A percentile compares a stretch with the other conserved stretches of the same genome.
Conservation (phyloP, 2,113 vertebrate species). For the Chauna torquata region DNA sequence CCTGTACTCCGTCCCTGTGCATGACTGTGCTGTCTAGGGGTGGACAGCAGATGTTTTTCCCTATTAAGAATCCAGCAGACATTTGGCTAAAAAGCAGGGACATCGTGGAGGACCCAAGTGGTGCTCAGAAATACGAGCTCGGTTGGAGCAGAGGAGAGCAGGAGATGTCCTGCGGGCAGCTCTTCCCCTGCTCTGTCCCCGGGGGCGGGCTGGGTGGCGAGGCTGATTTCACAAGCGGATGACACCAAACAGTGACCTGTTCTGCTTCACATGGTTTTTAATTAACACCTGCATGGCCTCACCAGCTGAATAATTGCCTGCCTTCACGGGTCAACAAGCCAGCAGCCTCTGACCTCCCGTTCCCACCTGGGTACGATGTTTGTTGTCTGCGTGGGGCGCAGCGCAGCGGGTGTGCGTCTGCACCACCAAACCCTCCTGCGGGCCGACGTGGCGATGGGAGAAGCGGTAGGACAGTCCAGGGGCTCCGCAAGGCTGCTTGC, state of each 20-base stretch:
- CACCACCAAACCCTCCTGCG: rapidly evolving
- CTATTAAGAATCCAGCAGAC: background rate
- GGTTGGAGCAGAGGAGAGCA: background rate
- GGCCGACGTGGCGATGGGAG: background rate
- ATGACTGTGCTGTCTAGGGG: background rate
- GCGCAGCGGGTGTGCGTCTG: rapidly evolving
- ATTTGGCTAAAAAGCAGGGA: background rate
- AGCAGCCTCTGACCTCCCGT: background rate
- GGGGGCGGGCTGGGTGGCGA: background rate
- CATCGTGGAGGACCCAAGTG: background rate
- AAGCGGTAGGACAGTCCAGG: background rate
- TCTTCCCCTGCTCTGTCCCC: background rate
- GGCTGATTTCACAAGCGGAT: slow-evolving; percentile 35
- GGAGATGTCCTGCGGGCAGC: rapidly evolving
- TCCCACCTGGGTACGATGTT: slow-evolving; percentile 1
- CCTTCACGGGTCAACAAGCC: slow-evolving; percentile 62
- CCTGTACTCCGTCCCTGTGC: background rate
- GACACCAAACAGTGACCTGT: slow-evolving; percentile 62
- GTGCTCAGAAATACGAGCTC: background rate
- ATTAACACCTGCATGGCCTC: slow-evolving; percentile 68
- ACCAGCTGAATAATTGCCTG: slow-evolving; percentile 50
- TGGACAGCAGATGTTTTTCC: background rate
- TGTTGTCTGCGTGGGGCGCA: background rate
- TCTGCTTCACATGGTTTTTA: slow-evolving; percentile 63
- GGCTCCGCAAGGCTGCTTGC: background rate